phyloP scores from a whole-genome alignment of 2,888 invertebrate genomes.

The Rhagonycha lutea region DNA sequence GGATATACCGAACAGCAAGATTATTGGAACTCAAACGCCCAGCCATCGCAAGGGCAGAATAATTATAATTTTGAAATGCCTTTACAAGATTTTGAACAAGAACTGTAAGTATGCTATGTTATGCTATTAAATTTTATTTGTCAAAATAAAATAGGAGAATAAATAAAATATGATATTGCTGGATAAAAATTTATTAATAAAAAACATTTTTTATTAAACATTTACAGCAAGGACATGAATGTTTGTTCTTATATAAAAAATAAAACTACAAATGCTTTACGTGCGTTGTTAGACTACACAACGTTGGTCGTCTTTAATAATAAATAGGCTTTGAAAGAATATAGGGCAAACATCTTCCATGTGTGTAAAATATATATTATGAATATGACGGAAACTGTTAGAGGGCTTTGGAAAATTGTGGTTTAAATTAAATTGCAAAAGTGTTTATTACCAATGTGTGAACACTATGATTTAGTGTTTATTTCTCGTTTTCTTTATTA shows the following conservation, averaged over 20 bases:
- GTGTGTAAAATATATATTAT: not conserved
- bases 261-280: not conserved
- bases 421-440: not conserved
- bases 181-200: not conserved
- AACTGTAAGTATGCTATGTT: slow-evolving; percentile 39
- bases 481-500: not conserved
- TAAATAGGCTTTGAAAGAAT: not conserved
- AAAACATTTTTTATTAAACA: not conserved
- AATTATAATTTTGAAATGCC: slow-evolving; percentile 44
- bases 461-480: not conserved
- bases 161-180: not conserved
- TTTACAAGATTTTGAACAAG: slow-evolving; percentile 41
- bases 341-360: not conserved
- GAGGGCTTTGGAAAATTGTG: not conserved
- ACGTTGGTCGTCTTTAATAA: not conserved
- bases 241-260: not conserved
- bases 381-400: not conserved
- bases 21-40: slow-evolving; percentile 33
- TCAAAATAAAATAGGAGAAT: not conserved
- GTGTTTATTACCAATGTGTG: not conserved
- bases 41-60: slow-evolving; percentile 31
- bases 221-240: not conserved
- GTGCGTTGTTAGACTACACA: not conserved
- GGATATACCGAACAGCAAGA: slow-evolving; percentile 29
- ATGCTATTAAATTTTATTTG: not conserved